Percentiles rank a stretch among this genome's conserved stretches.
These are phyloP conservation scores for Gallirallus australis DNA, from an alignment of 2,797 vertebrate genomes.

Conservation along the genomic window DNA sequence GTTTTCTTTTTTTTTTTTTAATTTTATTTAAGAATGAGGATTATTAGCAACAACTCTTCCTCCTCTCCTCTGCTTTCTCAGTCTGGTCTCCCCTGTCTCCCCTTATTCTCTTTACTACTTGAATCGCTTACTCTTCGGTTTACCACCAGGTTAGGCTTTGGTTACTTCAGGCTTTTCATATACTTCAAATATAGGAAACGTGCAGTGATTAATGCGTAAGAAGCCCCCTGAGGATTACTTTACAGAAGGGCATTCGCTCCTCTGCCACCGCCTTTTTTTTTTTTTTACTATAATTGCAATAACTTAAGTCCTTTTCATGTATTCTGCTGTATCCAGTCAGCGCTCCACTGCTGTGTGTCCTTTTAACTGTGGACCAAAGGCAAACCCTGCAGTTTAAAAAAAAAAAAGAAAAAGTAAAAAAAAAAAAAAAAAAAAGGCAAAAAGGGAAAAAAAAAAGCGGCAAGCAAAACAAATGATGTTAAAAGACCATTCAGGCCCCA, in stretches of 20 bases:
- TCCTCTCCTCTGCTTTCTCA: constrained; percentile 56
- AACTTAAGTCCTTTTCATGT: constrained; percentile 79
- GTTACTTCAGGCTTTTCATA: constrained; percentile 75
- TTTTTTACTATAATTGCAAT: constrained; percentile 82
- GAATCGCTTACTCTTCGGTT: constrained; percentile 31
- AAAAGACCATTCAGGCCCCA: constrained; percentile 73
- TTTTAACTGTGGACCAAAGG: constrained; percentile 83
- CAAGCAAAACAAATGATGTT: constrained; percentile 6
- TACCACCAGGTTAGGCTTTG: constrained; percentile 62
- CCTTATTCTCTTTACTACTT: constrained; percentile 59
- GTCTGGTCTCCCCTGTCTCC: constrained; percentile 59
- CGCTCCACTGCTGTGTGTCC: constrained; percentile 77
- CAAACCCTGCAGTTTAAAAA: constrained; percentile 76
- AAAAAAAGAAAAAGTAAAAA: not conserved
- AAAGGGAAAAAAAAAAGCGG: not conserved
- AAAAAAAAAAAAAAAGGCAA: not conserved
- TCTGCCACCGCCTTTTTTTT: constrained; percentile 52
- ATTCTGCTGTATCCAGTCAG: constrained; percentile 78
- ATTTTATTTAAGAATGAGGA: constrained; percentile 75
- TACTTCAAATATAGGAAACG: constrained; percentile 73
- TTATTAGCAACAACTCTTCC: constrained; percentile 79
- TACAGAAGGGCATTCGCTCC: constrained; percentile 67
- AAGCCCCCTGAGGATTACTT: constrained; percentile 70
- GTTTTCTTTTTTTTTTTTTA: not conserved
- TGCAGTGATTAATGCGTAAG: constrained; percentile 57